Conservation (phyloP, 2,797 vertebrate species). For the Benthosema pterotum region DNA sequence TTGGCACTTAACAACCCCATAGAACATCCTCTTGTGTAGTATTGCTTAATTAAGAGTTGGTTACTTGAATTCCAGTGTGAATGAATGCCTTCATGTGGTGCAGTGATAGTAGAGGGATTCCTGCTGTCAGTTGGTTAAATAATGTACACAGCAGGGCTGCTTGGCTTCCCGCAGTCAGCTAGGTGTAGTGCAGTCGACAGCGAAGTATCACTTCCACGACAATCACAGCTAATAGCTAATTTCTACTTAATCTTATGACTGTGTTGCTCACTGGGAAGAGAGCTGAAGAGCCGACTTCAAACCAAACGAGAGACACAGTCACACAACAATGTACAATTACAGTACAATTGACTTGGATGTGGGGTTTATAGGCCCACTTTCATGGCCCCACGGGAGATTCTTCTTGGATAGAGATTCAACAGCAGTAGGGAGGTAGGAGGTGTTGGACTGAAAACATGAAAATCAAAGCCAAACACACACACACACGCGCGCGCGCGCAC, state of each 20-base stretch:
- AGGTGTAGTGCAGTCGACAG: slow-evolving; percentile 14
- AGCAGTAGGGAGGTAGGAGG: slow-evolving; percentile 66
- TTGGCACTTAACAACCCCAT: too few species aligned
- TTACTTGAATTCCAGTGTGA: slow-evolving; percentile 29
- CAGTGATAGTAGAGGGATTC: slow-evolving; percentile 33
- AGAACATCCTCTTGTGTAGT: too few species aligned
- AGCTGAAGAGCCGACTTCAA: too few species aligned
- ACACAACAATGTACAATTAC: too few species aligned
- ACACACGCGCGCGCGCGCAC: too few species aligned
- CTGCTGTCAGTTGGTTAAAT: slow-evolving; percentile 37
- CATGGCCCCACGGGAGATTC: slow-evolving; percentile 40
- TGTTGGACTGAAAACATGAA: slow-evolving; percentile 57
- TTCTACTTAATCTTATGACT: too few species aligned
- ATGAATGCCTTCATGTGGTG: slow-evolving; percentile 45
- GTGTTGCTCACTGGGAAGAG: too few species aligned
- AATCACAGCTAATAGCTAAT: slow-evolving; percentile 21
- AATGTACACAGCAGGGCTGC: slow-evolving; percentile 15
- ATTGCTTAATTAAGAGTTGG: slow-evolving; percentile 1
- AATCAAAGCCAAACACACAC: slow-evolving; percentile 50
- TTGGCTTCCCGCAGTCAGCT: slow-evolving; percentile 22
- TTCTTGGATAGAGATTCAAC: slow-evolving; percentile 53
- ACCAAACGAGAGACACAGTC: too few species aligned
- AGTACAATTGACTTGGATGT: slow-evolving; percentile 18
- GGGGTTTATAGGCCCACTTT: slow-evolving; percentile 51
- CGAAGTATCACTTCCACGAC: slow-evolving; percentile 32